A percentile compares a stretch with the other conserved stretches of the same genome.
Conservation (phyloP, 2,113 vertebrate genomes). For the Sinosuthora webbiana region DNA sequence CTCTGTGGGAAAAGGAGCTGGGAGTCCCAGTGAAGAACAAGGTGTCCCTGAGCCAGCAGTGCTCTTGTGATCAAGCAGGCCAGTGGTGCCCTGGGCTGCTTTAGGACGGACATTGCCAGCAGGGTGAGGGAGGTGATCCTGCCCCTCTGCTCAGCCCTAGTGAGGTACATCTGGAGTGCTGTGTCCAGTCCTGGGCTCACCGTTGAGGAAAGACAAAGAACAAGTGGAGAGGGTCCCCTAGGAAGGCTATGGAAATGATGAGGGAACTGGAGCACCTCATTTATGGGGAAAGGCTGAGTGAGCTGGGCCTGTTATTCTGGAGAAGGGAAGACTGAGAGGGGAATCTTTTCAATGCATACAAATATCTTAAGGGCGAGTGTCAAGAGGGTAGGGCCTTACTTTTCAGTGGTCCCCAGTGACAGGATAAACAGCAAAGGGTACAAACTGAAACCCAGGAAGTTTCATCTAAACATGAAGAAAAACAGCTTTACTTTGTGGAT, state of each 20-base stretch:
- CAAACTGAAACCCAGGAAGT: background rate
- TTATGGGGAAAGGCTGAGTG: background rate
- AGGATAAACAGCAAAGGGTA: background rate
- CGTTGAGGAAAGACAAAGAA: background rate
- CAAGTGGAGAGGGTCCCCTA: background rate
- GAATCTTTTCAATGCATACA: background rate
- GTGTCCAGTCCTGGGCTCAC: background rate
- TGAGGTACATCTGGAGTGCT: background rate
- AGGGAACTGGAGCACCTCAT: background rate
- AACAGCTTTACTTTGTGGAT: background rate
- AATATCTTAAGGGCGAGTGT: rapidly evolving
- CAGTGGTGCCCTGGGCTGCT: rapidly evolving
- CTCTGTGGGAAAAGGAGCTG: background rate
- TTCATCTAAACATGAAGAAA: background rate
- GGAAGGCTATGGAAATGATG: background rate
- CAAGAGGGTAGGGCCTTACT: rapidly evolving
- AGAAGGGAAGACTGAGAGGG: background rate
- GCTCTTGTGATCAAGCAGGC: background rate
- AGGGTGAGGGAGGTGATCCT: background rate
- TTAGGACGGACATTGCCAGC: background rate
- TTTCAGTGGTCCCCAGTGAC: background rate
- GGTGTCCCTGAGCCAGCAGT: background rate
- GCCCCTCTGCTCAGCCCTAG: background rate
- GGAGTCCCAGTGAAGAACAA: rapidly evolving
- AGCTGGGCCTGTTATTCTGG: background rate